Evolutionary conservation across 2,113 vertebrate genomes (phyloP), one percentile per base, ranked within the genome.

Genomic region (Hoplias malabaricus): DNA sequence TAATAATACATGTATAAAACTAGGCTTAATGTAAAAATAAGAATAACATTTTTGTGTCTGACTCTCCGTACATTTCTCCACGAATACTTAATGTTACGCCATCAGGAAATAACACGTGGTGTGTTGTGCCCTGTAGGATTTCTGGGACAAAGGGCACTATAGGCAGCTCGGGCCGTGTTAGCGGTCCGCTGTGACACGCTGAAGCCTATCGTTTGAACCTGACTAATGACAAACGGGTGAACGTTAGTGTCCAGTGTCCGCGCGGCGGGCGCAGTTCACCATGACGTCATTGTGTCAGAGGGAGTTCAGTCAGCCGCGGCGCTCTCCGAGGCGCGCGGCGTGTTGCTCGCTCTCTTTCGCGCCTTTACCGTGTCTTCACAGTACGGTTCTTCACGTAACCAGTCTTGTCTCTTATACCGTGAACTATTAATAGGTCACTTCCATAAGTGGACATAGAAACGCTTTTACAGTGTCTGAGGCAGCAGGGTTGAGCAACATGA

Each of bases 31-130:
- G n/a, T n/a, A n/a, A n/a, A n/a, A n/a, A n/a, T n/a, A n/a, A n/a
- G n/a, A n/a, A n/a, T n/a, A n/a, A n/a, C n/a, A n/a, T n/a, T n/a
- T n/a, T n/a, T n/a, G n/a, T n/a, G n/a, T n/a, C n/a, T n/a, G n/a
- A n/a, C 16, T 19, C 16, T 14, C 43, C n/a, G 43, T 48, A 48
- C 14, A 48, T n/a, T 7, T 71, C 76, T 63, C n/a, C 13, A 23
- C 50, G 4, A 33, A 5, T 54, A 9, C 31, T 80, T 67, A 36
- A 71, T 76, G 73, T 84, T 74, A 80, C 63, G 61, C 63, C 33
- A 14, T 62, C 73, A 83, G 79, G 83, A 87, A 86, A 87, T 80
- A 90, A 90, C 91, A 93, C 91, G 91, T 93, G 92, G 88, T 91
- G 75, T 93, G 92, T 87, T 91, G 75, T 84, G 88, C 78, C 80